Percentiles rank a stretch among this genome's conserved stretches.
phyloP scores from a whole-genome alignment of 2,113 vertebrate species.

The Trichomycterus rosablanca region DNA sequence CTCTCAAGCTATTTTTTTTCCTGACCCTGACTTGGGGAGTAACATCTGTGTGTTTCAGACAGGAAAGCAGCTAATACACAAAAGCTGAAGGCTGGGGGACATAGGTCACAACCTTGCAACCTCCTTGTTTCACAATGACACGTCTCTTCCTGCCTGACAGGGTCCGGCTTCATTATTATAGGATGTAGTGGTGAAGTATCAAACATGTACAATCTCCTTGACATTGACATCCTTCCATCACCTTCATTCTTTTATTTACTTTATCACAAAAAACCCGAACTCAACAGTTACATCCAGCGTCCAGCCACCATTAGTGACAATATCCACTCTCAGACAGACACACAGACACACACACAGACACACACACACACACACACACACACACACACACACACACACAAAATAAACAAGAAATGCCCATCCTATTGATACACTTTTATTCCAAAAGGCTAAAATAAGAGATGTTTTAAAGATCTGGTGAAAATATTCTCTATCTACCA shows the following conservation, averaged over 20 bases:
- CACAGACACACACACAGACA: background rate
- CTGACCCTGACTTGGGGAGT: conserved; percentile 23
- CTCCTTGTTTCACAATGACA: conserved; percentile 27
- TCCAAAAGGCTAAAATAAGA: too few relatives aligned
- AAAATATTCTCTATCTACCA: too few relatives aligned
- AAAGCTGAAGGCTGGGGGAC: conserved; percentile 16
- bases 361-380: background rate
- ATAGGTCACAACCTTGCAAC: conserved; percentile 27
- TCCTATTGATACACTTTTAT: too few relatives aligned
- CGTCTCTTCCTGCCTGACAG: conserved; percentile 28
- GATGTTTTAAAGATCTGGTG: too few relatives aligned
- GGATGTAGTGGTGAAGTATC: conserved; percentile 22
- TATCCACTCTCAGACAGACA: too few relatives aligned
- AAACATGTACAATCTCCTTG: conserved; percentile 22
- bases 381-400: background rate
- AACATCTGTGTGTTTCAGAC: conserved; percentile 26
- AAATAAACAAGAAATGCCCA: too few relatives aligned
- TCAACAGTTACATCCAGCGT: too few relatives aligned
- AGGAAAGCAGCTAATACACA: conserved; percentile 31
- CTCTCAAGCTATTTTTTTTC: conserved; percentile 13
- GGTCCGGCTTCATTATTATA: conserved; percentile 33
- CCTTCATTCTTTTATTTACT: too few relatives aligned
- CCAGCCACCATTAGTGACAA: too few relatives aligned
- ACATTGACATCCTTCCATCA: conserved; percentile 20
- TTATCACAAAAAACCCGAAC: conserved; percentile 7